Evolutionary conservation across 2,113 vertebrate species (phyloP).

Genomic region (Nicator chloris): DNA sequence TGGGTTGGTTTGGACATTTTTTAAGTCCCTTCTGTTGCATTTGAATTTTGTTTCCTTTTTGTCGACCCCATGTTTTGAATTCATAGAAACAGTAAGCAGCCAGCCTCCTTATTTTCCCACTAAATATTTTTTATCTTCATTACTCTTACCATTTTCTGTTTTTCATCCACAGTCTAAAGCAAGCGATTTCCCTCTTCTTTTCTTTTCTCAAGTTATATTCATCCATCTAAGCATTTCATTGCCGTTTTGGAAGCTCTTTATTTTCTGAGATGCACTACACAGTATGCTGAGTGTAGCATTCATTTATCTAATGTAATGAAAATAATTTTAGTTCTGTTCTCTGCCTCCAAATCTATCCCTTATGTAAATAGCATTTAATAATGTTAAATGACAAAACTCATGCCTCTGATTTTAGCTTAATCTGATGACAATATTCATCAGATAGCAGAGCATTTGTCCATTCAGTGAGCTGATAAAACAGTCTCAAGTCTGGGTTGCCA

Average conservation of each 20-base stretch:
- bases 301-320: background rate
- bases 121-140: background rate
- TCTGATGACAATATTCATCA: slow-evolving; percentile 11
- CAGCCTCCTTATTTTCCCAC: background rate
- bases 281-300: background rate
- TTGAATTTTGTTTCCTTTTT: background rate
- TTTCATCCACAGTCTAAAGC: background rate
- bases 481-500: slow-evolving; percentile 11
- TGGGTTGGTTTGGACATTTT: background rate
- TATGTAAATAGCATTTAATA: slow-evolving; percentile 24
- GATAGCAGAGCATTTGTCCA: slow-evolving; percentile 45
- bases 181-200: background rate
- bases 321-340: background rate
- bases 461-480: slow-evolving; percentile 45
- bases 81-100: background rate
- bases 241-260: background rate
- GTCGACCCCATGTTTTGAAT: background rate
- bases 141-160: background rate
- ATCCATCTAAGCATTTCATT: background rate
- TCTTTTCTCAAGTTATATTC: background rate
- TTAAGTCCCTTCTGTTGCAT: background rate
- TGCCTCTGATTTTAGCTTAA: slow-evolving; percentile 52
- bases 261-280: background rate
- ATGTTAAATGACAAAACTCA: slow-evolving; percentile 42
- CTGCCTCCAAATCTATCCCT: background rate